Conservation (phyloP, 2,797 vertebrate genomes). For the Martes flavigula region DNA sequence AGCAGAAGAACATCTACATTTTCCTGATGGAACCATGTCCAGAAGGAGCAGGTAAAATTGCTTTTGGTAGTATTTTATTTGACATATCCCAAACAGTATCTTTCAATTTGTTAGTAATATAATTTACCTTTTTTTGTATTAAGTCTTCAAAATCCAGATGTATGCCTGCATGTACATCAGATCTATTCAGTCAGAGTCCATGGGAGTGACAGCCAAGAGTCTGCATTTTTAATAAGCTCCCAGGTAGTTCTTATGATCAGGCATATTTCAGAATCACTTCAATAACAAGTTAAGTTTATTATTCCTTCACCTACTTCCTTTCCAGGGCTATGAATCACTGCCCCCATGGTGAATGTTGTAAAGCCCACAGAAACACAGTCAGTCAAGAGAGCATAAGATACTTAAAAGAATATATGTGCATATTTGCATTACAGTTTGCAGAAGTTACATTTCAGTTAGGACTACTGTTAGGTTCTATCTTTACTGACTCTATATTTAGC, state of each 20-base stretch:
- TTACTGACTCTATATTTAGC: not conserved
- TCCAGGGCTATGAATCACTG: not conserved
- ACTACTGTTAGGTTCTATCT: not conserved
- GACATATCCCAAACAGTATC: not conserved
- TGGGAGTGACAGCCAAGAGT: not conserved
- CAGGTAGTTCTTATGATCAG: not conserved
- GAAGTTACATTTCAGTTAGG: not conserved
- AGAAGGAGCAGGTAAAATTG: not conserved
- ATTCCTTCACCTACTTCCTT: not conserved
- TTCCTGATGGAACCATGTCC: not conserved
- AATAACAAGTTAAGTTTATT: not conserved
- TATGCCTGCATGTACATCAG: not conserved
- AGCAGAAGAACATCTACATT: not conserved
- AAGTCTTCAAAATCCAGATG: constrained; percentile 29
- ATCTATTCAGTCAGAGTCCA: not conserved
- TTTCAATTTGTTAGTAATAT: not conserved
- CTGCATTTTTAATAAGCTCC: not conserved
- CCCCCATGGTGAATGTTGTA: not conserved
- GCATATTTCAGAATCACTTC: not conserved
- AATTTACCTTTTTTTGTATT: not conserved
- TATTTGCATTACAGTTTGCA: not conserved
- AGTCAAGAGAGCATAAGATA: not conserved
- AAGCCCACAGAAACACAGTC: not conserved
- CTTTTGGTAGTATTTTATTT: constrained; percentile 15
- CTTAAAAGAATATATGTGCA: not conserved